Percentiles rank a stretch among this genome's conserved stretches.
Evolutionary conservation across 2,797 vertebrate genomes (phyloP).

Genomic region (Malurus leucopterus): DNA sequence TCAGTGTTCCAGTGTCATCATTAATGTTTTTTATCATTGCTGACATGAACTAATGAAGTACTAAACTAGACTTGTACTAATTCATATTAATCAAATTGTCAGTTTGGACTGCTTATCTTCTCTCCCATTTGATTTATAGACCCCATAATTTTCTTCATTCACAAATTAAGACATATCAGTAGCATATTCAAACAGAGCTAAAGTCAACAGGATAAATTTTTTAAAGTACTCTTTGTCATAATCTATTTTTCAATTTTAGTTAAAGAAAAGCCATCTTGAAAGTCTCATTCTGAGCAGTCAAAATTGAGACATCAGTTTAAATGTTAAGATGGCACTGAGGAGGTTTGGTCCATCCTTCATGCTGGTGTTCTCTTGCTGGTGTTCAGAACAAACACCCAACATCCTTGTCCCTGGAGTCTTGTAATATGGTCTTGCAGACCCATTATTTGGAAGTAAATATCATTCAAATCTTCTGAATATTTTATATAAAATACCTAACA

Average conservation of each 20-base stretch:
- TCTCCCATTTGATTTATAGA: constrained; percentile 54
- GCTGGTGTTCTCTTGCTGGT: background rate
- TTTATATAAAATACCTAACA: background rate
- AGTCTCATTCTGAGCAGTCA: background rate
- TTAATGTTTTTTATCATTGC: constrained; percentile 61
- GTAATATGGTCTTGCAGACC: background rate
- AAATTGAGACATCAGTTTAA: background rate
- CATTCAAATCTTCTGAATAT: background rate
- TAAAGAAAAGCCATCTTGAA: constrained; percentile 6
- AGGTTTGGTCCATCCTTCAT: background rate
- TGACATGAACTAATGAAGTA: constrained; percentile 67
- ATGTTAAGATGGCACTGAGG: background rate
- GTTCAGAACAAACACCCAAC: background rate
- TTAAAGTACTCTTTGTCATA: constrained; percentile 31
- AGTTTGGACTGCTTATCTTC: constrained; percentile 44
- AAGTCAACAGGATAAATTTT: constrained; percentile 56
- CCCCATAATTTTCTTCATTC: constrained; percentile 49
- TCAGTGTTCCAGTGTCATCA: constrained; percentile 29
- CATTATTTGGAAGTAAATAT: background rate
- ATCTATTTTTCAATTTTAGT: constrained; percentile 4
- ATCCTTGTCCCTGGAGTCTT: background rate
- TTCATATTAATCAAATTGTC: constrained; percentile 64
- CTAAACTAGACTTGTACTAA: constrained; percentile 40
- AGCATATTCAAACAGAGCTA: constrained; percentile 44
- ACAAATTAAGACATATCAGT: constrained; percentile 49